Evolutionary conservation across 2,113 vertebrate species (phyloP).

Genomic region (Cephalophus harveyi): DNA sequence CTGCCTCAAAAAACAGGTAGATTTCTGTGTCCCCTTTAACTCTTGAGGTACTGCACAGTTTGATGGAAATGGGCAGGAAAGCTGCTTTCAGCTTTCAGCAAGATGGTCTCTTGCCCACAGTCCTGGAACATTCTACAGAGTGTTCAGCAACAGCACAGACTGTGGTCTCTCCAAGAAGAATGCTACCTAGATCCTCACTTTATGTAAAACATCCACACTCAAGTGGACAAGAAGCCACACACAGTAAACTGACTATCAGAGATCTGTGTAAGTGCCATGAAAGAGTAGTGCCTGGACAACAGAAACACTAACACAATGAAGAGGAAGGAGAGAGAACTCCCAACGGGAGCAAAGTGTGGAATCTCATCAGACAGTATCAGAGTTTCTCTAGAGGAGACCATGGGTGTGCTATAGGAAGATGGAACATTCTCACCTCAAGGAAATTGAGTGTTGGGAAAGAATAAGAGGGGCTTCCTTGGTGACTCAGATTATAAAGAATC

Average conservation of each 20-base stretch:
- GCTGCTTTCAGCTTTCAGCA: background rate
- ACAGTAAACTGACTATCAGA: background rate
- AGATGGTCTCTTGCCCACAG: background rate
- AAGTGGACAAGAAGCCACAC: background rate
- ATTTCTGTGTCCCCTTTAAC: background rate
- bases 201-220: background rate
- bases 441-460: background rate
- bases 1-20: background rate
- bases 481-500: background rate
- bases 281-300: background rate
- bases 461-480: background rate
- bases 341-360: background rate
- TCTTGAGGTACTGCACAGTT: background rate
- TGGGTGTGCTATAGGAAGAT: background rate
- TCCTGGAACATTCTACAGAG: background rate
- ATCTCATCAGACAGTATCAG: fast-evolving
- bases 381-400: background rate
- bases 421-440: background rate
- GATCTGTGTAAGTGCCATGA: background rate
- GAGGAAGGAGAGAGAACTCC: background rate
- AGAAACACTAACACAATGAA: background rate
- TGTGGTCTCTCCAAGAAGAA: background rate
- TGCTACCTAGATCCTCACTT: background rate
- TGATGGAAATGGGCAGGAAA: background rate
- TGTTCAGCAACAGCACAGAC: background rate